Percentiles rank a stretch among this genome's conserved stretches.
Evolutionary conservation across 2,113 vertebrate species (phyloP).

Genomic region (Apodemus sylvaticus): DNA sequence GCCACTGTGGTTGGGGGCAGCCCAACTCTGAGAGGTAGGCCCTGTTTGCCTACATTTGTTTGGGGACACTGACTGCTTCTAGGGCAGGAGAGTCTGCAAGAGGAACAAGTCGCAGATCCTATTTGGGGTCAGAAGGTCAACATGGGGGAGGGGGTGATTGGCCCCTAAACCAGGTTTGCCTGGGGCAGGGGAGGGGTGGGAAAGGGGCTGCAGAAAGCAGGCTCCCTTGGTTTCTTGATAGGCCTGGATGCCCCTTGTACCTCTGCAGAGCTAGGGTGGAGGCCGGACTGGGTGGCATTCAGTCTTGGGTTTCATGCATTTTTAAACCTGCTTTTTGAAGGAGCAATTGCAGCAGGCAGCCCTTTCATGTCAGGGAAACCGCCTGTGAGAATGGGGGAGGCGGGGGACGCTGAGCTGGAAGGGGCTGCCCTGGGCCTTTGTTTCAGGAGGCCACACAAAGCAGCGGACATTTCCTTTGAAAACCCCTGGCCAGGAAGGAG

Average conservation of each 20-base stretch:
- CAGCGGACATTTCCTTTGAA: background rate
- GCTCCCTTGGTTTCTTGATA: background rate
- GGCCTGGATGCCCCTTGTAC: background rate
- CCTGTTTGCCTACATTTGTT: accelerated
- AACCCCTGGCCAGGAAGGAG: background rate
- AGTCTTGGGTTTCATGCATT: background rate
- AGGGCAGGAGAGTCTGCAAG: background rate
- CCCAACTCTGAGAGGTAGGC: accelerated
- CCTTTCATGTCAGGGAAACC: slow-evolving; percentile 17
- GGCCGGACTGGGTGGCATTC: background rate
- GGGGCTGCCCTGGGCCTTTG: background rate
- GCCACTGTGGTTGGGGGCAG: accelerated
- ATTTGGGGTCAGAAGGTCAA: background rate
- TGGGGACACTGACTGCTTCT: background rate
- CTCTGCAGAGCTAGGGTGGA: background rate
- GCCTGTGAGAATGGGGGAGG: background rate
- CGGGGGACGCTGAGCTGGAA: background rate
- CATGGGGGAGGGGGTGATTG: background rate
- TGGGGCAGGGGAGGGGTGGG: too few relatives aligned
- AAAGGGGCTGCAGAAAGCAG: background rate
- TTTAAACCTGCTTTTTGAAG: slow-evolving; percentile 14
- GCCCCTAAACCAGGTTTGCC: background rate
- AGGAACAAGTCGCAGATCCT: background rate
- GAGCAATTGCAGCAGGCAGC: background rate
- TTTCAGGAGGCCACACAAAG: background rate